A percentile compares a stretch with the other conserved stretches of the same genome.
Conservation (phyloP, 2,113 vertebrate genomes). For the Rallus limicola region DNA sequence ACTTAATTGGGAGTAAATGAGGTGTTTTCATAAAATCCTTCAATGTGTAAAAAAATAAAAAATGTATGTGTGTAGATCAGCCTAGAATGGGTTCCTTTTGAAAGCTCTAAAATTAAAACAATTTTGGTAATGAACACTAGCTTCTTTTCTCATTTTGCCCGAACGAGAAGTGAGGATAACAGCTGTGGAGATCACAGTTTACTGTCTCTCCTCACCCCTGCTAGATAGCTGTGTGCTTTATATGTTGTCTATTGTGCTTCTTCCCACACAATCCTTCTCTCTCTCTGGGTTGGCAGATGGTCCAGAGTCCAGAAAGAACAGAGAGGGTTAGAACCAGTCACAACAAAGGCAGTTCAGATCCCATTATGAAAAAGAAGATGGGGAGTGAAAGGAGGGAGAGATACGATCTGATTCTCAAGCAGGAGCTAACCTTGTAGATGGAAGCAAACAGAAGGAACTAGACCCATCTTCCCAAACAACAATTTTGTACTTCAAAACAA, state of each 20-base stretch:
- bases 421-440: neutral
- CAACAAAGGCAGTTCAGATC: neutral
- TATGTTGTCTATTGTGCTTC: neutral
- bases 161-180: neutral
- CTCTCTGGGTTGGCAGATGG: neutral
- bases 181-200: neutral
- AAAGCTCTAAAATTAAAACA: neutral
- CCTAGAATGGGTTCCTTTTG: neutral
- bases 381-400: neutral
- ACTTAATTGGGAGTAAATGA: neutral
- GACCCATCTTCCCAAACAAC: neutral
- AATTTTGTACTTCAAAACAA: neutral
- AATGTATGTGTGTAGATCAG: neutral
- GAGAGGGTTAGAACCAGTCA: neutral
- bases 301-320: neutral
- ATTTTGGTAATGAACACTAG: neutral
- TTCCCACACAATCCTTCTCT: neutral
- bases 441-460: neutral
- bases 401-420: neutral
- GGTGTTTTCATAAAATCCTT: neutral
- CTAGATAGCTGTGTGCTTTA: neutral
- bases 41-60: neutral
- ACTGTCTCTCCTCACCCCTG: neutral
- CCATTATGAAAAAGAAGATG: neutral
- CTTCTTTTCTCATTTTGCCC: neutral